Evolutionary conservation across 2,888 invertebrate genomes (phyloP).

Genomic region (Macaria notata): DNA sequence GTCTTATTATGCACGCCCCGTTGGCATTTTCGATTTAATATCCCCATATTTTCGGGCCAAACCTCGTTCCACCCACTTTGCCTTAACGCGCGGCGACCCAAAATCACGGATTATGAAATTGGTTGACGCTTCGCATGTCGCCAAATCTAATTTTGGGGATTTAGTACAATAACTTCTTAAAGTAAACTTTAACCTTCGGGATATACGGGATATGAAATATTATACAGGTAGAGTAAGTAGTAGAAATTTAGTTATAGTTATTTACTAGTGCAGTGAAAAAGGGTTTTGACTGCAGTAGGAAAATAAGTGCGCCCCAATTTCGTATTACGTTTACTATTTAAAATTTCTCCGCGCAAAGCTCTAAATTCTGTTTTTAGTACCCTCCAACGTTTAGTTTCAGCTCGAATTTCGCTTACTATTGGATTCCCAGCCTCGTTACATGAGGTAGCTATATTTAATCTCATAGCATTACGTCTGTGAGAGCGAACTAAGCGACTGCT

Average conservation of each 20-base stretch:
- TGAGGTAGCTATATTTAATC: not conserved
- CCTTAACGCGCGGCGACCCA: constrained; percentile 28
- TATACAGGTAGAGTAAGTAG: too few relatives aligned
- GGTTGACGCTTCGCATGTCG: constrained; percentile 35
- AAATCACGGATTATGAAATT: constrained; percentile 41
- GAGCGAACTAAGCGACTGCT: not conserved
- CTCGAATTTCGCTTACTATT: constrained; percentile 1
- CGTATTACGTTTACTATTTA: too few relatives aligned
- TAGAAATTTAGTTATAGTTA: too few relatives aligned
- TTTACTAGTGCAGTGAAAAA: too few relatives aligned
- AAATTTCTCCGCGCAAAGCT: too few relatives aligned
- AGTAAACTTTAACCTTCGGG: constrained; percentile 4
- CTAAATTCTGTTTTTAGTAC: too few relatives aligned
- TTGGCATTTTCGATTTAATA: constrained; percentile 18
- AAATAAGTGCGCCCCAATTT: too few relatives aligned
- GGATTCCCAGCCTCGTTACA: not conserved
- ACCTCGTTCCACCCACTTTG: constrained; percentile 19
- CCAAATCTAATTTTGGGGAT: constrained; percentile 47
- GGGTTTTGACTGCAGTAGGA: too few relatives aligned
- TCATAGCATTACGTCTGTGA: not conserved
- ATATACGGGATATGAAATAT: too few relatives aligned
- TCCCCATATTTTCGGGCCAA: constrained; percentile 13
- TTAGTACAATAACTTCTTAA: constrained; percentile 34
- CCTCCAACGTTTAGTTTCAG: not conserved
- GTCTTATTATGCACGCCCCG: constrained; percentile 9